Percentiles rank a stretch among this genome's conserved stretches.
Evolutionary conservation across 2,797 vertebrate species (phyloP).

Genomic region (Dendrocincla fuliginosa): DNA sequence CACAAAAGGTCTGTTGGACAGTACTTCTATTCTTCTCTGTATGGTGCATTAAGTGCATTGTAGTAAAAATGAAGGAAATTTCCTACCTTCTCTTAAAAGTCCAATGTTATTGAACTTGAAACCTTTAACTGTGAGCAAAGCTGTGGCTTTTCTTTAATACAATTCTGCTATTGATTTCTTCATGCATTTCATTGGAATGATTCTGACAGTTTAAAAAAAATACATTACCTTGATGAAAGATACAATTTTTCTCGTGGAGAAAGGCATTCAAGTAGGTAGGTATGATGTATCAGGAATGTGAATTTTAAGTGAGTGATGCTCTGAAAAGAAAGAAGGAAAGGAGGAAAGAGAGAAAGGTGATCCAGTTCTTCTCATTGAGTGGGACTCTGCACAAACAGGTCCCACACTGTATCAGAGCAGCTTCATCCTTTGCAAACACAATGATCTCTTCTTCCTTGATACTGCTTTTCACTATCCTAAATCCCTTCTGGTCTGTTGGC

Average conservation of each 20-base stretch:
- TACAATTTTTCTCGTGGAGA: constrained; percentile 37
- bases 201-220: constrained; percentile 65
- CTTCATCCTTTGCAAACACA: neutral
- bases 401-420: neutral
- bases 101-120: constrained; percentile 58
- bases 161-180: constrained; percentile 68
- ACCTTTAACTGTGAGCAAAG: constrained; percentile 53
- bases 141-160: constrained; percentile 65
- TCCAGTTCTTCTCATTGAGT: neutral
- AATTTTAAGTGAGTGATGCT: constrained; percentile 4
- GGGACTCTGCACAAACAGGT: neutral
- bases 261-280: constrained; percentile 27
- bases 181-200: constrained; percentile 63
- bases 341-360: neutral
- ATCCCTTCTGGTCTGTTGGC: neutral
- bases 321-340: neutral
- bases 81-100: constrained; percentile 52
- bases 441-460: neutral
- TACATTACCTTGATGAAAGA: constrained; percentile 64
- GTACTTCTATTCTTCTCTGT: constrained; percentile 21
- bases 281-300: constrained; percentile 41
- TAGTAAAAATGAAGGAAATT: constrained; percentile 32
- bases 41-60: constrained; percentile 50
- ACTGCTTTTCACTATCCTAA: neutral
- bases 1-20: constrained; percentile 40